A percentile compares a stretch with the other conserved stretches of the same genome.
phyloP scores from a whole-genome alignment of 2,797 vertebrate species.

The Sorex maritimensis region DNA sequence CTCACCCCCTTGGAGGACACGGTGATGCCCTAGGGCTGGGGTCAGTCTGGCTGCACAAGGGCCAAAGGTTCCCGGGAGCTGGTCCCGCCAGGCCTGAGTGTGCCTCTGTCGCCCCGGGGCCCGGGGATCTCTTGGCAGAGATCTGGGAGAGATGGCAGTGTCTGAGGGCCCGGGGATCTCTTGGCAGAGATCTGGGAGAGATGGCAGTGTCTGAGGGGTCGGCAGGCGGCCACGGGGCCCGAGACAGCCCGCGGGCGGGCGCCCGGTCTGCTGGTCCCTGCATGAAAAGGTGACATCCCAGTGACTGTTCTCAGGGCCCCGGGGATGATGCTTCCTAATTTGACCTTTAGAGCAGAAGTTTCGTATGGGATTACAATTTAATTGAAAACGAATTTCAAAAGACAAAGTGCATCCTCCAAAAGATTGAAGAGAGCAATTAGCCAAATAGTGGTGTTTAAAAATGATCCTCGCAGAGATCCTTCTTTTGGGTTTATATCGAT shows the following conservation, averaged over 20 bases:
- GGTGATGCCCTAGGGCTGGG: no score
- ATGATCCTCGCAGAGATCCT: not conserved
- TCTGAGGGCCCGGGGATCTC: no score
- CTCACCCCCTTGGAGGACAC: no score
- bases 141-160: no score
- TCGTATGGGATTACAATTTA: conserved; percentile 82
- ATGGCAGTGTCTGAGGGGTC: no score
- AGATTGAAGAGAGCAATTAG: conserved; percentile 24
- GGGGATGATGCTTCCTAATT: conserved; percentile 82
- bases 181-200: no score
- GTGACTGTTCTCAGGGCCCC: conserved; percentile 82
- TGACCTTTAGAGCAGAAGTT: conserved; percentile 85
- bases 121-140: no score
- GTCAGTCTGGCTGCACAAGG: no score
- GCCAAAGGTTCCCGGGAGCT: no score
- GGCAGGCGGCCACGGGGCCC: no score
- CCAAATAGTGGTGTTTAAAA: not conserved
- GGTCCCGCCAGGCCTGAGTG: no score
- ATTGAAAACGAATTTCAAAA: conserved; percentile 66
- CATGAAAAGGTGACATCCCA: conserved; percentile 80
- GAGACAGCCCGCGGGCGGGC: not conserved
- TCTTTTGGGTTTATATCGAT: not conserved
- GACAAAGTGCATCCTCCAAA: conserved; percentile 1
- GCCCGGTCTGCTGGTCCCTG: conserved; percentile 70
- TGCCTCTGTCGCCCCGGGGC: no score